These are phyloP conservation scores for Eptesicus fuscus DNA, from an alignment of 2,113 vertebrate species.

Conservation along the genomic window DNA sequence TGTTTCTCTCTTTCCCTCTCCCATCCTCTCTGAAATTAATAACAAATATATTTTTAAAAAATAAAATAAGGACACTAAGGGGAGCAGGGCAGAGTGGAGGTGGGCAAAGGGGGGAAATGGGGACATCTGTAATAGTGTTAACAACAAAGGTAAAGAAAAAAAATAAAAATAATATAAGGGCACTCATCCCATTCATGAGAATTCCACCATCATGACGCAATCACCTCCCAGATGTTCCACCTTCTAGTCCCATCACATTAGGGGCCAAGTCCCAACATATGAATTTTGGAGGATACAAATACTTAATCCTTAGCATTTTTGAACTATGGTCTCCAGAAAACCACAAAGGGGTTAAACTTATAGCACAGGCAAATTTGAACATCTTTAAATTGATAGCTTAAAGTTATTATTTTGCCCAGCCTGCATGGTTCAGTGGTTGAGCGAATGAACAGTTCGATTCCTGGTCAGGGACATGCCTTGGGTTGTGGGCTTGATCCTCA, in stretches of 20 bases:
- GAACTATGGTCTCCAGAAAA: background rate
- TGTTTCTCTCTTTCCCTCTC: too few relatives aligned
- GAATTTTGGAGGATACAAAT: background rate
- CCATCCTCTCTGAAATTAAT: too few relatives aligned
- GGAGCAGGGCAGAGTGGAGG: background rate
- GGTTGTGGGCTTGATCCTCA: too few relatives aligned
- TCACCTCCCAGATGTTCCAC: background rate
- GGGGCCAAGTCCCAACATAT: background rate
- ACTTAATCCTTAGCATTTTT: background rate
- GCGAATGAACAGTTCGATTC: too few relatives aligned
- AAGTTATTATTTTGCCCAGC: background rate
- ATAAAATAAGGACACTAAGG: background rate
- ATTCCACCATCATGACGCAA: background rate
- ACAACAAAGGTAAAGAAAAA: background rate
- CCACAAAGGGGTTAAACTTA: background rate
- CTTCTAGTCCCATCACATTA: background rate
- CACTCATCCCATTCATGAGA: background rate
- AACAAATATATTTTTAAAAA: background rate
- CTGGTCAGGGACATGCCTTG: too few relatives aligned
- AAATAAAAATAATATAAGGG: background rate
- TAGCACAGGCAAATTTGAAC: background rate
- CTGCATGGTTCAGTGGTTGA: too few relatives aligned
- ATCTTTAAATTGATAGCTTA: background rate
- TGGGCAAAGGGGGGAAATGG: background rate
- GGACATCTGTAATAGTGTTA: background rate